Evolutionary conservation across 2,888 invertebrate genomes (phyloP).

Genomic region (Leucoma salicis): DNA sequence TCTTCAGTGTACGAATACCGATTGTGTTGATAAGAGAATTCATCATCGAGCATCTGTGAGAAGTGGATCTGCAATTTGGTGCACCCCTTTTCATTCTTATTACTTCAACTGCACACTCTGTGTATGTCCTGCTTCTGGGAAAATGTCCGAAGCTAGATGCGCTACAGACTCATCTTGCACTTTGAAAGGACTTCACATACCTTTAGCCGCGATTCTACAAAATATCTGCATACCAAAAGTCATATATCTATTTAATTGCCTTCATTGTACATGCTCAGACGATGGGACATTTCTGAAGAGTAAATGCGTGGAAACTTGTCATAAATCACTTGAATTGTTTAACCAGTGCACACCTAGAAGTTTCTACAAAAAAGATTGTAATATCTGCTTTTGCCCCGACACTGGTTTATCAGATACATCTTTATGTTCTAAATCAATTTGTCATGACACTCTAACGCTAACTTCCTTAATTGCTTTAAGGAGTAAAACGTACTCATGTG

Average conservation of each 20-base stretch:
- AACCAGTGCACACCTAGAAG: conserved; percentile 53
- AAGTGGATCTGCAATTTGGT: conserved; percentile 33
- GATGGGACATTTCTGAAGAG: conserved; percentile 51
- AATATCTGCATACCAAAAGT: conserved; percentile 64
- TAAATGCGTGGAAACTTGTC: conserved; percentile 63
- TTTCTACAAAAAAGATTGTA: conserved; percentile 58
- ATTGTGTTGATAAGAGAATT: conserved; percentile 39
- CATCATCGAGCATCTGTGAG: conserved; percentile 1
- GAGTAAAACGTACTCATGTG: conserved; percentile 39
- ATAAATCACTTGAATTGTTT: conserved; percentile 19
- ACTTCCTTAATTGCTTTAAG: conserved; percentile 34
- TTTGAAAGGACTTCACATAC: conserved; percentile 27
- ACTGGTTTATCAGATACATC: conserved; percentile 44
- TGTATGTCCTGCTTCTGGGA: conserved; percentile 62
- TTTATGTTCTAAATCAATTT: conserved; percentile 47
- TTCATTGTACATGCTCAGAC: conserved; percentile 64
- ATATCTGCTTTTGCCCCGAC: conserved; percentile 59
- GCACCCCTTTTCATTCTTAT: conserved; percentile 61
- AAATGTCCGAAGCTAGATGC: conserved; percentile 59
- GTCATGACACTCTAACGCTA: conserved; percentile 29
- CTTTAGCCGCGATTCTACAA: conserved; percentile 35
- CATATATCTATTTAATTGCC: conserved; percentile 64
- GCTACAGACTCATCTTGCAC: conserved; percentile 56
- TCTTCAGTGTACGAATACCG: conserved; percentile 49
- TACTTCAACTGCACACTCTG: conserved; percentile 67